Base-by-base conservation (phyloP, 2,113 vertebrate species). In the Egretta garzetta region DNA sequence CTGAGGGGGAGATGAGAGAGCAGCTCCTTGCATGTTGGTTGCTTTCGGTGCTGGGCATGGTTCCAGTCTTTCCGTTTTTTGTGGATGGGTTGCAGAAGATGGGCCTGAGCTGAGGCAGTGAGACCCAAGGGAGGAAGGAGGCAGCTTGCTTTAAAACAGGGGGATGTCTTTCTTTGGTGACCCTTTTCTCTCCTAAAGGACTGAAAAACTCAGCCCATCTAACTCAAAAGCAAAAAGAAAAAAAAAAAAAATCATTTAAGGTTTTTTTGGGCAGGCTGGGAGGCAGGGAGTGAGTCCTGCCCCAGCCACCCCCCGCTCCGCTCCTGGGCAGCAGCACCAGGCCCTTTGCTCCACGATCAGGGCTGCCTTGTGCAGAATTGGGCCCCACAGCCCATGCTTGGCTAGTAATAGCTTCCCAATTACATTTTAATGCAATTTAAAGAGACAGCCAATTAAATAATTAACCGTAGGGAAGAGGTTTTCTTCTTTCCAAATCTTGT, bases 361-460 rank as follows among this genome's bases (percentile, higher is more conserved):
- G 22, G 53, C 56, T 37, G 68, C 73, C 43, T 30, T 0, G 6
- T 45, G 67, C 88, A 63, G 80, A 35, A 50, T 10, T 9, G 56
- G 63, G 47, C 45, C 85, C 60, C 81, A 39, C 92, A 68, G 49
- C 85, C 83, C 64, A 1, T 8, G 32, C n/a, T 75, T 89, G 89
- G 83, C 70, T 37, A n/a, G 47, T 18, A 88, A 27, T 20, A 92
- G 71, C 81, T 90, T 59, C 92, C 62, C 94, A 94, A 88, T 88
- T 95, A 43, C 63, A 33, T 66, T 70, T 53, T 19, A 88, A 86
- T 80, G 85, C 79, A 22, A 59, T 83, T 92, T 95, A 30, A 80
- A 95, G 91, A 94, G 85, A 45, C 66, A 83, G 79, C 18, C 95
- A 92, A 95, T 92, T 93, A 94, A 90, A 93, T 94, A 88, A 95